phyloP scores from a whole-genome alignment of 35 echinoderm and acorn worm species.

The Ptychodera flava region DNA sequence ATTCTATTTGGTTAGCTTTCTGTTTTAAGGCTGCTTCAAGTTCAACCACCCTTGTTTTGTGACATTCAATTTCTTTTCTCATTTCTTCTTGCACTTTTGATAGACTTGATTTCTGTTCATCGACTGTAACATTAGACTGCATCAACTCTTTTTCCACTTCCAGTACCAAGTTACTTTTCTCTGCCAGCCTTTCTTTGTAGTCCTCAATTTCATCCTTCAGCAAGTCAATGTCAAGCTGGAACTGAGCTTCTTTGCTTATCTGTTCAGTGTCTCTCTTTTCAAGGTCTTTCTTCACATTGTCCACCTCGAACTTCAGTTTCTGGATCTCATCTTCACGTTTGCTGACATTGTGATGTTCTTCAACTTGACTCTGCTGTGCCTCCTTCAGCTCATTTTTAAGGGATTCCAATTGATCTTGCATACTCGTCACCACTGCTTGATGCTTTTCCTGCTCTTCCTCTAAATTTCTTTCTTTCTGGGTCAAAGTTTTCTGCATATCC shows the following conservation, averaged over 20 bases:
- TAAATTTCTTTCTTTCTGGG: background rate
- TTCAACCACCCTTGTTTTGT: slow-evolving; percentile 18
- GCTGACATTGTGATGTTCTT: slow-evolving; percentile 7
- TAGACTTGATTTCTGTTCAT: background rate
- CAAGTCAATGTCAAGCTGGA: background rate
- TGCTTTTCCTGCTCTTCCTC: background rate
- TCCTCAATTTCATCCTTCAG: slow-evolving; percentile 6
- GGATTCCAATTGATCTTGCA: background rate
- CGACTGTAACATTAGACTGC: slow-evolving; percentile 5
- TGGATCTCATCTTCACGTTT: background rate
- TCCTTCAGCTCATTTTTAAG: slow-evolving; percentile 17
- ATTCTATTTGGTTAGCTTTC: background rate
- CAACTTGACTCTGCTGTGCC: background rate
- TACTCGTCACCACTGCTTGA: background rate
- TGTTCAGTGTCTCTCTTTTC: background rate
- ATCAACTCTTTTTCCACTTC: slow-evolving; percentile 5
- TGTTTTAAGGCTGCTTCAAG: background rate
- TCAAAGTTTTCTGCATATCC: background rate
- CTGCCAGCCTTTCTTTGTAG: slow-evolving; percentile 2
- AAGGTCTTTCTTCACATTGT: background rate
- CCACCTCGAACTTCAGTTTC: background rate
- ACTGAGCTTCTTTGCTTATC: slow-evolving; percentile 5
- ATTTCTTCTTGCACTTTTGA: slow-evolving; percentile 8
- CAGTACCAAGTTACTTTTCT: slow-evolving; percentile 11
- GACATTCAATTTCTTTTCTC: slow-evolving; percentile 12